phyloP scores from a whole-genome alignment of 2,888 invertebrate species.

The Clitarchus hookeri region DNA sequence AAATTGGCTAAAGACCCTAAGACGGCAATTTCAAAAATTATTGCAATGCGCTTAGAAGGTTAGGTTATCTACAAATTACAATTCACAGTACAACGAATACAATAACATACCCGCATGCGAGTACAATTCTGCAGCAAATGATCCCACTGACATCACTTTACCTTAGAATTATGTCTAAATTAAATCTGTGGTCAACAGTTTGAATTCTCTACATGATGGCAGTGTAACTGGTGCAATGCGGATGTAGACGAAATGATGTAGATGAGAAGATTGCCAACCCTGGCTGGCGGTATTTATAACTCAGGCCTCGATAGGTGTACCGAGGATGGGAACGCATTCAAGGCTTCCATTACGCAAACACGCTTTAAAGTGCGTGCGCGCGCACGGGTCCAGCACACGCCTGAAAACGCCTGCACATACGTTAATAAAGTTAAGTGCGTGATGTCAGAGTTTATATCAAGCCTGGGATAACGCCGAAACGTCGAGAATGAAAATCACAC shows the following conservation, averaged over 20 bases:
- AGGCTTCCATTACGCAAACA: neutral
- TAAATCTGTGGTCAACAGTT: neutral
- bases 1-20: too few relatives aligned
- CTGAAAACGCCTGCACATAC: too few relatives aligned
- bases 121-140: neutral
- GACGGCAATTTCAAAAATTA: too few relatives aligned
- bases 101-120: neutral
- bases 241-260: neutral
- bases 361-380: neutral
- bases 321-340: neutral
- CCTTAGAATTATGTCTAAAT: neutral
- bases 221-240: neutral
- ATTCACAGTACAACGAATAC: too few relatives aligned
- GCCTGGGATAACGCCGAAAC: too few relatives aligned
- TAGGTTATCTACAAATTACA: too few relatives aligned
- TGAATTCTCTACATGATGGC: neutral
- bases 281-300: conserved; percentile 7
- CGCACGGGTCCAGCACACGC: neutral
- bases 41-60: too few relatives aligned
- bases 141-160: neutral
- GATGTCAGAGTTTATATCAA: neutral
- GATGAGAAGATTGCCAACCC: neutral
- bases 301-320: neutral
- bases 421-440: neutral
- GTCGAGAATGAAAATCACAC: too few relatives aligned